phyloP scores from a whole-genome alignment of 1,140 invertebrate species.

The Belonocnema kinseyi region DNA sequence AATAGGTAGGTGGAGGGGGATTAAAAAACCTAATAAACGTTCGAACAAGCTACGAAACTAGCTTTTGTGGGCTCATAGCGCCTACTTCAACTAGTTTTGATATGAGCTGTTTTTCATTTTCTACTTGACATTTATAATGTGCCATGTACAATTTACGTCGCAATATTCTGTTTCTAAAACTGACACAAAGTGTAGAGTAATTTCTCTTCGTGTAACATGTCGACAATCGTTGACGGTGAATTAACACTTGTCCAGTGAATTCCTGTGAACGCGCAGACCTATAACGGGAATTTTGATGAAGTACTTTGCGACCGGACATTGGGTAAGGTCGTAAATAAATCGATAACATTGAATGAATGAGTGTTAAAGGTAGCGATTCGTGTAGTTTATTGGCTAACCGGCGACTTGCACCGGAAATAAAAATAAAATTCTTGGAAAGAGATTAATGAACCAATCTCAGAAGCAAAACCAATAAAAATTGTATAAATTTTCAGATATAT shows the following conservation, averaged over 20 bases:
- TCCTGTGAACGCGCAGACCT: not conserved
- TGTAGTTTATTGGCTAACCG: slow-evolving; percentile 11
- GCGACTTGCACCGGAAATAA: not conserved
- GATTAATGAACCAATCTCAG: slow-evolving; percentile 9
- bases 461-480: not conserved
- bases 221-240: slow-evolving; percentile 10
- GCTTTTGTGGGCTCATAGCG: too few species aligned
- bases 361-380: slow-evolving; percentile 19
- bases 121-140: too few species aligned
- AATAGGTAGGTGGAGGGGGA: too few species aligned
- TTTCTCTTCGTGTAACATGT: slow-evolving; percentile 3
- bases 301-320: slow-evolving; percentile 21
- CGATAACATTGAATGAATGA: slow-evolving; percentile 25
- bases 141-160: not conserved
- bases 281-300: slow-evolving; percentile 16
- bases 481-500: too few species aligned
- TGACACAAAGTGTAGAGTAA: not conserved
- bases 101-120: not conserved
- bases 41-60: too few species aligned
- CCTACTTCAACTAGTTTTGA: too few species aligned
- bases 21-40: too few species aligned
- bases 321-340: slow-evolving; percentile 24
- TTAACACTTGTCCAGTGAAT: slow-evolving; percentile 28
- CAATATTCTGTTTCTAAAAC: not conserved
- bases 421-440: slow-evolving; percentile 4